Base-by-base conservation (phyloP, 64 coral and sea anemone genomes). In the Catalaphyllia jardinei region DNA sequence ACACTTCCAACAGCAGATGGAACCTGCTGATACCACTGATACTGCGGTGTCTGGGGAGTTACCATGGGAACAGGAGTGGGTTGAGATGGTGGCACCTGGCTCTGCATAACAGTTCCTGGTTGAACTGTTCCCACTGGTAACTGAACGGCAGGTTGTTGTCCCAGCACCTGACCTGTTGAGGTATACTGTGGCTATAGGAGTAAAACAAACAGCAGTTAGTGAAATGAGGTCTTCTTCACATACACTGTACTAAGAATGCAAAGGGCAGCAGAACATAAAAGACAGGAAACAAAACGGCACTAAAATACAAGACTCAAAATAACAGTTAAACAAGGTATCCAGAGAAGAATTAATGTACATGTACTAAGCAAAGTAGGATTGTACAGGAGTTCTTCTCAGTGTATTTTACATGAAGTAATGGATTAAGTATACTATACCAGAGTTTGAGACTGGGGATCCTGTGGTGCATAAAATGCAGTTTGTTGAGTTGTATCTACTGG, bases 1-100 rank as follows among this genome's bases (percentile, higher is more conserved):
- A 31, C 57, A 88, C n/a, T 77, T 61, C 91, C 86, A 50, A 80
- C 69, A 75, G 69, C 59, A 75, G 91, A 10, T 19, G 59, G 16
- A 25, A 69, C 46, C 22, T 82, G 81, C 16, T 85, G 81, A 69
- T 88, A 69, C 87, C 87, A 87, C 29, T 93, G 91, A 29, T 88
- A 93, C 39, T 93, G 92, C 6, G 71, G 72, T 22, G 74, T 14
- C 46, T 89, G 92, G 10, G 87, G 86, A 25, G 59, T 54, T 69
- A 20, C 87, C 39, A 76, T 27, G 18, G 92, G 71, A 14, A 89
- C 71, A 13, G 78, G 18, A 39, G 78, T 71, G 1, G 81, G 81
- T 20, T 85, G 81, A 3, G 81, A 85, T 31, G 57, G 5, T 27
- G 81, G 38, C 8, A 77, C 92, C 20, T 89, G 38, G 11, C n/a